Base-by-base conservation (phyloP, 1,140 invertebrate species). In the Dolichoris vasculosae region DNA sequence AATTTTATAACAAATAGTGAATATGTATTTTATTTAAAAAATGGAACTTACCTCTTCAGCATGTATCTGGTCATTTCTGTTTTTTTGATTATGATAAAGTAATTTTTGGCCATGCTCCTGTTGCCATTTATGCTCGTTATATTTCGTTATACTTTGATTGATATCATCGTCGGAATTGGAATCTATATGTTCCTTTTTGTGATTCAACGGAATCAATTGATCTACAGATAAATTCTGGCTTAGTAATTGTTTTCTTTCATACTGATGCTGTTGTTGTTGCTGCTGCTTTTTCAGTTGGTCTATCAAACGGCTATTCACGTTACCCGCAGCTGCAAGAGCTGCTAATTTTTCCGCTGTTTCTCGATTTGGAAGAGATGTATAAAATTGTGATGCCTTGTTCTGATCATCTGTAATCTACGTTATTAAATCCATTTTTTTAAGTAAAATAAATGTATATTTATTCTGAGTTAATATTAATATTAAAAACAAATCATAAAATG, bases 321-420 rank as follows among this genome's bases (percentile, higher is more conserved):
- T 93, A n/a, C 94, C 94, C 30, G 94, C 94, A 26, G 93, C 92
- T 82, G 94, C 94, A 7, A 95, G 86, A 0, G 93, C 91, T 4
- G 94, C 94, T 43, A 95, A 89, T 79, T 93, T 92, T 79, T 95
- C 94, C 6, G 94, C 94, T 0, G 93, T 91, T 71, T 95, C 93
- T 80, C 92, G 91, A 86, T 92, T 94, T 0, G 94, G 93, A 35
- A 95, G 88, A 0, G 93, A 93, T 15, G 94, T 92, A 83, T 94
- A 94, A 51, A 91, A 93, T 81, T 91, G 89, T 23, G 87, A 88
- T 0, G 89, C 84, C 35, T 89, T 71, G 32, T 40, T 85, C 78
- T 84, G 77, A 43, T 80, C 64, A 30, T 48, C 73, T 30, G 63
- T 76, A 20, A 30, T n/a, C 83, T 83, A 30, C 40, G 23, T 59